Evolutionary conservation across 2,797 vertebrate genomes (phyloP).

Genomic region (Phylloscopus collybita): DNA sequence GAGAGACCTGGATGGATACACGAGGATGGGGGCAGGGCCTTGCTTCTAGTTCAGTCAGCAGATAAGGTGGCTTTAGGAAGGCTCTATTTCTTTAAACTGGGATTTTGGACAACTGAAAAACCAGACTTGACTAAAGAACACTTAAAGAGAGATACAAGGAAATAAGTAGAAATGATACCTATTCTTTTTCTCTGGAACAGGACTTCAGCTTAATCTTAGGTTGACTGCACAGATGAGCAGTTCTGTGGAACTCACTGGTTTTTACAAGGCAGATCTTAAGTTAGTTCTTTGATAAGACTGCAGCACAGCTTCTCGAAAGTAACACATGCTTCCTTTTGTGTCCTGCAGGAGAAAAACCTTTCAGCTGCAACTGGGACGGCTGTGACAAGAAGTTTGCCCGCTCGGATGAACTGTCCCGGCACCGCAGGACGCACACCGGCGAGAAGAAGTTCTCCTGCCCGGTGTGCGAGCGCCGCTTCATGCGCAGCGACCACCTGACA

Average conservation of each 20-base stretch:
- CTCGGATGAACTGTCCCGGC: constrained; percentile 95
- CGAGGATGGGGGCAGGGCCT: neutral
- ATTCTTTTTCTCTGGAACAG: neutral
- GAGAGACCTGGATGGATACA: neutral
- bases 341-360: constrained; percentile 92
- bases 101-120: neutral
- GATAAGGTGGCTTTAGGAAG: neutral
- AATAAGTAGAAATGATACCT: neutral
- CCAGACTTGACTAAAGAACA: neutral
- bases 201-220: neutral
- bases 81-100: neutral
- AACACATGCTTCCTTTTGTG: neutral
- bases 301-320: neutral
- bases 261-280: neutral
- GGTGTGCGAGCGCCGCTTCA: constrained; percentile 93
- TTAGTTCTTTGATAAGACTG: neutral
- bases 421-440: constrained; percentile 94
- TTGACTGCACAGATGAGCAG: neutral
- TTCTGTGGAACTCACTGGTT: neutral
- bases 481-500: constrained; percentile 97
- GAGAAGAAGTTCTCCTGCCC: constrained; percentile 96
- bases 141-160: neutral
- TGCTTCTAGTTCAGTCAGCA: neutral
- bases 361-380: constrained; percentile 95
- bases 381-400: constrained; percentile 96